These are phyloP conservation scores for Nysson spinosus DNA, from an alignment of 2,888 invertebrate species.

Conservation along the genomic window DNA sequence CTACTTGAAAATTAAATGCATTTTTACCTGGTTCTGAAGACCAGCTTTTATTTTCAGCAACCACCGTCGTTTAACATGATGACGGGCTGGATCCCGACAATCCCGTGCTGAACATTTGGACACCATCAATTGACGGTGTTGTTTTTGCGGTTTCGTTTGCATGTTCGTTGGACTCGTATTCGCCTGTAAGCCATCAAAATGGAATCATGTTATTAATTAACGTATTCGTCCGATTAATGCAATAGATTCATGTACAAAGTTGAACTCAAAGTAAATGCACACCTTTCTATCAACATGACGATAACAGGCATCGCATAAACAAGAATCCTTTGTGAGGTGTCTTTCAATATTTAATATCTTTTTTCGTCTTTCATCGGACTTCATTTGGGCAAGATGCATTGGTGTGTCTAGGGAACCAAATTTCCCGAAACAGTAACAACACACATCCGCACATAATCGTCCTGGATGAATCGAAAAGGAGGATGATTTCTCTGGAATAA, in stretches of 20 bases:
- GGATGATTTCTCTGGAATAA: conserved; percentile 92
- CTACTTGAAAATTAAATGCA: background rate
- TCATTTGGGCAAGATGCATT: conserved; percentile 92
- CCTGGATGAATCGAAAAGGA: conserved; percentile 93
- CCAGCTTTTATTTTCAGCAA: conserved; percentile 73
- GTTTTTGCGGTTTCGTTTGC: conserved; percentile 72
- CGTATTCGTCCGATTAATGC: too few species aligned
- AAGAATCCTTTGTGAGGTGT: conserved; percentile 89
- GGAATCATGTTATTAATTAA: background rate
- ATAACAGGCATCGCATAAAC: conserved; percentile 92
- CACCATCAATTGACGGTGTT: conserved; percentile 72
- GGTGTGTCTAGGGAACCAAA: conserved; percentile 92
- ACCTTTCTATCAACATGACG: conserved; percentile 91
- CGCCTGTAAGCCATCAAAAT: conserved; percentile 64
- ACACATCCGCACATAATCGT: conserved; percentile 89
- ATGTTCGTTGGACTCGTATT: conserved; percentile 74
- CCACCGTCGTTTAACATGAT: conserved; percentile 77
- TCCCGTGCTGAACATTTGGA: conserved; percentile 73
- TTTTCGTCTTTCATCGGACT: conserved; percentile 88
- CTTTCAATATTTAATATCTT: conserved; percentile 89
- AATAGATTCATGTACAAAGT: conserved; percentile 8
- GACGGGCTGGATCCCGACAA: conserved; percentile 73
- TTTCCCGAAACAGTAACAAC: conserved; percentile 92
- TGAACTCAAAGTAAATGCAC: background rate
- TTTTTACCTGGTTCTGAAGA: conserved; percentile 69